Evolutionary conservation across 2,888 invertebrate species (phyloP).

Genomic region (Euphydryas editha): DNA sequence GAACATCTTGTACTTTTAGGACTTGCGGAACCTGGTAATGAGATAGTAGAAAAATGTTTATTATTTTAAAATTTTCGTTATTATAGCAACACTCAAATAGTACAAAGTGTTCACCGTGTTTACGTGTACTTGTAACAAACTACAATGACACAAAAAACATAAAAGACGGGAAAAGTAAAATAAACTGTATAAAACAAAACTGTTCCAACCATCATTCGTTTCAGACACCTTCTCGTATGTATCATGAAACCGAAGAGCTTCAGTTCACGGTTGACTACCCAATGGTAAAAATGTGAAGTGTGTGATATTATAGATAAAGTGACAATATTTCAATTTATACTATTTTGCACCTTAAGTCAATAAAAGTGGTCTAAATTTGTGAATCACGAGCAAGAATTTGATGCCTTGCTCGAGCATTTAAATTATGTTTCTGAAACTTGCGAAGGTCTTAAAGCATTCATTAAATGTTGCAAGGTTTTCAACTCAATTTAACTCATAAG

Average conservation of each 20-base stretch:
- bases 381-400: neutral
- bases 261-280: slow-evolving; percentile 30
- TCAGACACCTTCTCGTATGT: slow-evolving; percentile 26
- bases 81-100: neutral
- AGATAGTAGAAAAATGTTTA: neutral
- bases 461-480: neutral
- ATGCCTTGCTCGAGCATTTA: neutral
- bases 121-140: slow-evolving; percentile 19
- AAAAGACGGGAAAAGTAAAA: slow-evolving; percentile 33
- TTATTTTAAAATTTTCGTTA: neutral
- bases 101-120: slow-evolving; percentile 21
- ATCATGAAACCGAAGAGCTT: slow-evolving; percentile 27
- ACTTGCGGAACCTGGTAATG: neutral
- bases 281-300: slow-evolving; percentile 27
- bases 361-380: slow-evolving; percentile 1
- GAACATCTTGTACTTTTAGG: neutral
- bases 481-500: no score
- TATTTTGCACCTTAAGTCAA: slow-evolving; percentile 5
- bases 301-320: slow-evolving; percentile 24
- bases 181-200: slow-evolving; percentile 34
- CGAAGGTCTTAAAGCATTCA: neutral
- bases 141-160: slow-evolving; percentile 34
- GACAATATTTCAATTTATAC: neutral
- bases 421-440: neutral
- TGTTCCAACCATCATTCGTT: slow-evolving; percentile 34